Evolutionary conservation across 1,140 invertebrate species (phyloP).

Genomic region (Hormaphis cornu): DNA sequence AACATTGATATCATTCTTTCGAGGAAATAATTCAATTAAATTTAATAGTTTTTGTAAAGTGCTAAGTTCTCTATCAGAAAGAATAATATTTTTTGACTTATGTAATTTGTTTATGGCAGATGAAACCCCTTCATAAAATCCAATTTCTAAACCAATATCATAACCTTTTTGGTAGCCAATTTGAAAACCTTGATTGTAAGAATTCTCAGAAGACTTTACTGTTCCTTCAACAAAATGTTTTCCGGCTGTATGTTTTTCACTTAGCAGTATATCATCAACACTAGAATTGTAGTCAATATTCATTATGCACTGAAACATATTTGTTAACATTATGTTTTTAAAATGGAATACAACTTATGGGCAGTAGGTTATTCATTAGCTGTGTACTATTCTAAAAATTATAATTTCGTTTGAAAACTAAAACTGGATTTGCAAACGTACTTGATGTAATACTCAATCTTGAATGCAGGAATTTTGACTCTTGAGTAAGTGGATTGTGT

Average conservation of each 20-base stretch:
- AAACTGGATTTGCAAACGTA: too few species aligned
- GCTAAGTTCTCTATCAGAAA: conserved; percentile 34
- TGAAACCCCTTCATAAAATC: conserved; percentile 39
- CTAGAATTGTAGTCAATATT: conserved; percentile 39
- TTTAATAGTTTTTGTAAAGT: conserved; percentile 37
- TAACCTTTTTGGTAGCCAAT: conserved; percentile 41
- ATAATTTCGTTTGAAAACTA: too few species aligned
- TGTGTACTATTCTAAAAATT: too few species aligned
- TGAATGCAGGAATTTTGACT: too few species aligned
- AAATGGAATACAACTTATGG: too few species aligned
- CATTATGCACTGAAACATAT: background rate
- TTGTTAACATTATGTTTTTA: background rate
- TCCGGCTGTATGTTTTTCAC: conserved; percentile 37
- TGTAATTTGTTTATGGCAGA: conserved; percentile 16
- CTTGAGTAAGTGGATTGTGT: too few species aligned
- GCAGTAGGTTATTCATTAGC: too few species aligned
- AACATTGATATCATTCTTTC: conserved; percentile 36
- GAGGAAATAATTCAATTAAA: conserved; percentile 39
- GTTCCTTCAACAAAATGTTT: conserved; percentile 39
- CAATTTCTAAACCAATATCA: conserved; percentile 41
- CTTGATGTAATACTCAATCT: too few species aligned
- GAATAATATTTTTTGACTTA: background rate
- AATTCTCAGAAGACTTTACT: conserved; percentile 37
- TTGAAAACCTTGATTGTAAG: conserved; percentile 40
- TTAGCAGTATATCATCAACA: conserved; percentile 39